Conservation (phyloP, 2,888 invertebrate genomes). For the Catocala sponsa region DNA sequence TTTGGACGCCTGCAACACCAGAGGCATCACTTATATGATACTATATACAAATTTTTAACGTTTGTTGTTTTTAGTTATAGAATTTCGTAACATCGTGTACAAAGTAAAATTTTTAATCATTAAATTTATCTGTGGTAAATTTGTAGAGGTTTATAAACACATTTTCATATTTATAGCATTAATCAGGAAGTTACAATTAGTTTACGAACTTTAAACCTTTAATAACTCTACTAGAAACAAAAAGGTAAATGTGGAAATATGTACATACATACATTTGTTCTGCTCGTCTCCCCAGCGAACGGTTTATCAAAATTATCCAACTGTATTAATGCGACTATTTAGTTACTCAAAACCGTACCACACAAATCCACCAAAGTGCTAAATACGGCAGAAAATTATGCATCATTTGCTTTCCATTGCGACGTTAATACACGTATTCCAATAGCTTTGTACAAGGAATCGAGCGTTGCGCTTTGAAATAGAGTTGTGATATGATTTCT, state of each 20-base stretch:
- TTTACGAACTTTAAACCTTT: no score
- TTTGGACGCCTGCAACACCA: no score
- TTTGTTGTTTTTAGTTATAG: no score
- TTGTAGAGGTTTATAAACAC: neutral
- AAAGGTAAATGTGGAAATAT: constrained; percentile 15
- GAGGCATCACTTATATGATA: no score
- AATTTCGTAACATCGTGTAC: no score
- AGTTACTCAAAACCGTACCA: constrained; percentile 15
- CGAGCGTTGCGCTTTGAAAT: constrained; percentile 30
- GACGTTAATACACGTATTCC: constrained; percentile 5
- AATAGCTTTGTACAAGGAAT: constrained; percentile 24
- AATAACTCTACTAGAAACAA: constrained; percentile 2
- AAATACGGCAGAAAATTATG: constrained; percentile 11
- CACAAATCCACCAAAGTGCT: constrained; percentile 15
- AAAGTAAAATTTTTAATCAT: no score
- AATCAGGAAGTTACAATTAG: no score
- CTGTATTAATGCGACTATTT: constrained; percentile 21
- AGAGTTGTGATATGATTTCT: constrained; percentile 20
- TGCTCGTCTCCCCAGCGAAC: constrained; percentile 12
- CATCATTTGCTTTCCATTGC: constrained; percentile 23
- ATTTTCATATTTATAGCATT: no score
- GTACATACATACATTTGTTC: constrained; percentile 10
- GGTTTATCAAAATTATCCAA: constrained; percentile 30
- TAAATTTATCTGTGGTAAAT: neutral
- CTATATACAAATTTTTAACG: no score